Percentiles rank a stretch among this genome's conserved stretches.
phyloP scores from a whole-genome alignment of 2,888 invertebrate species.

The Brachyptera risi region DNA sequence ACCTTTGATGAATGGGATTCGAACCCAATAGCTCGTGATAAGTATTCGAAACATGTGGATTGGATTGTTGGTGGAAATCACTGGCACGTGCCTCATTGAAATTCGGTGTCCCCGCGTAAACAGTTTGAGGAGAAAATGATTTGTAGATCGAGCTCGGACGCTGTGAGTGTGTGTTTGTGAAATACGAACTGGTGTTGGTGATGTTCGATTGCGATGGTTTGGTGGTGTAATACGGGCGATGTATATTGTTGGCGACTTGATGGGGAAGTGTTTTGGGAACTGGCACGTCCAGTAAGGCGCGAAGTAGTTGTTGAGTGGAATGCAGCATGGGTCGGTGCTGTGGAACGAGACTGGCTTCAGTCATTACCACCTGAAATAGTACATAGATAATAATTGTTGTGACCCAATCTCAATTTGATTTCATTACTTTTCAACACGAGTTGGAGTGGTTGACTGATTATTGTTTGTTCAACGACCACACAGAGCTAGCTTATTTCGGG shows the following conservation, averaged over 20 bases:
- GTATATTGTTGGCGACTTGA: no score
- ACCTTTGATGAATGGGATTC: background rate
- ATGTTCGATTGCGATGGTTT: background rate
- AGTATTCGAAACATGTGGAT: background rate
- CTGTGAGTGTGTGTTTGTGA: background rate
- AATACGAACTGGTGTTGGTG: background rate
- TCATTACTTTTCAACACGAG: no score
- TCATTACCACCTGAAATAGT: background rate
- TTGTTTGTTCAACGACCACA: no score
- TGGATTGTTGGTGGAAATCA: conserved; percentile 1
- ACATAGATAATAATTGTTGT: no score
- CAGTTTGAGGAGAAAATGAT: no score
- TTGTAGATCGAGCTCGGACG: background rate
- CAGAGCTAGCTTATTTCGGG: no score
- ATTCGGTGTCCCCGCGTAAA: no score
- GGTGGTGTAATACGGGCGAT: no score
- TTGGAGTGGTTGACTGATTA: no score
- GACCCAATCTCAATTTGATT: no score
- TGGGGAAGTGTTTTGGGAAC: no score
- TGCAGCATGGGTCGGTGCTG: background rate
- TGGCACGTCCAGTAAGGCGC: conserved; percentile 6
- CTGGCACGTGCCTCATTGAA: no score
- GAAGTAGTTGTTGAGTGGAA: background rate
- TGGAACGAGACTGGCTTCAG: background rate
- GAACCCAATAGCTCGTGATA: background rate